A percentile compares a stretch with the other conserved stretches of the same genome.
These are phyloP conservation scores for Columba guinea DNA, from an alignment of 2,797 vertebrate species.

Conservation along the genomic window DNA sequence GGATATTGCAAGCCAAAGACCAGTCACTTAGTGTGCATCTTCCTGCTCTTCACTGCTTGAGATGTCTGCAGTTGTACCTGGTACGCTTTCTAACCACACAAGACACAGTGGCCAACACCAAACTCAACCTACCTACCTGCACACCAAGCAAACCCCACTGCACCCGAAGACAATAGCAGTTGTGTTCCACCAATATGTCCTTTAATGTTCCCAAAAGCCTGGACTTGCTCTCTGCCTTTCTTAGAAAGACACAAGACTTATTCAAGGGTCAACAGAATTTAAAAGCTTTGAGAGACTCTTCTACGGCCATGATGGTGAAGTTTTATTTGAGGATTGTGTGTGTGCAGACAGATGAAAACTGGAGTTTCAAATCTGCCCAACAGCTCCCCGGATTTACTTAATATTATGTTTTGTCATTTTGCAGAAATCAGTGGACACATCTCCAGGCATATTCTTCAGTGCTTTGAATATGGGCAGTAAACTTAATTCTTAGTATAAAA, in stretches of 20 bases:
- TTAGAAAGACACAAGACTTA: neutral
- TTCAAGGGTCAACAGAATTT: neutral
- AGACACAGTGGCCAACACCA: neutral
- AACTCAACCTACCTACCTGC: neutral
- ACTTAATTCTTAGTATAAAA: neutral
- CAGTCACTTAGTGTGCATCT: neutral
- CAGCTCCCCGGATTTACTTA: neutral
- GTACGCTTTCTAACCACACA: neutral
- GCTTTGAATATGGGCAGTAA: neutral
- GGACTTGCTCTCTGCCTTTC: neutral
- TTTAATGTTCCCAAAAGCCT: neutral
- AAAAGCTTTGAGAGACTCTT: neutral
- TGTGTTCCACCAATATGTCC: neutral
- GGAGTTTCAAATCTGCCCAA: neutral
- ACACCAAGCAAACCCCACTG: neutral
- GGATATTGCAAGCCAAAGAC: neutral
- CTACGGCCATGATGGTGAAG: neutral
- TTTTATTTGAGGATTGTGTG: neutral
- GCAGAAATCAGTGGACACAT: neutral
- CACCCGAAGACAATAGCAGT: neutral
- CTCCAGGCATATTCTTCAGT: neutral
- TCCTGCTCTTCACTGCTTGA: neutral
- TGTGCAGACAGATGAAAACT: neutral
- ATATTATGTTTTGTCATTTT: neutral
- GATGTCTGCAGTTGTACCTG: neutral